Evolutionary conservation across 2,888 invertebrate genomes (phyloP), one percentile per base, ranked within the genome.

Genomic region (Unio delphinus): DNA sequence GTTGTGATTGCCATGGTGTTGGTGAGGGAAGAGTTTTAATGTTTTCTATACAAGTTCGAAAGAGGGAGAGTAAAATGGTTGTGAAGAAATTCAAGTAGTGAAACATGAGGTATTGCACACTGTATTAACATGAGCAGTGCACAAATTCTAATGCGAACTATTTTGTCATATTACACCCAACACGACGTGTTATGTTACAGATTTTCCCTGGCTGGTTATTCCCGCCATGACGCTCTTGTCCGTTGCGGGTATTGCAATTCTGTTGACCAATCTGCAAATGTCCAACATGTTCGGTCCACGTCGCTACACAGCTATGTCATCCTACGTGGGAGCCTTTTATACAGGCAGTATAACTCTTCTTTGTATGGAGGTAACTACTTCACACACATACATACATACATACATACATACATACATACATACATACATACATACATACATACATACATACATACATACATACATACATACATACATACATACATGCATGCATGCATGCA

Each of bases 171-270:
- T 34, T n/a, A 7, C n/a, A 0, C 3, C 45, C 15, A 45, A 45
- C 45, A 45, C 3, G 15, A n/a, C 18, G 0, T 61, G 30, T 56
- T 20, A 65, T 55, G 23, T 79, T 79, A 34, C 80, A 84, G 84
- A 71, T 17, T 77, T 81, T 45, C 84, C 86, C 0, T 83, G 85
- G 86, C 64, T 85, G 64, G 67, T 83, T n/a, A 75, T 83, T 20
- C 84, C 83, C 4, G 83, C 84, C 2, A 70, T 85, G 55, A 73
- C 78, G 62, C 69, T 84, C 67, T 75, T 81, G 3, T 79, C 83
- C 5, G 67, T 83, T 3, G 82, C 83, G 15, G 85, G 85, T n/a
- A 67, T 74, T 45, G 68, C 80, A 6, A 70, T 82, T 0, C 73
- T 83, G 20, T 62, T 83, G 20, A 83, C 83, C 34, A 83, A 82